These are phyloP conservation scores for Antheraea assamensis DNA, from an alignment of 2,888 invertebrate genomes.

Conservation along the genomic window DNA sequence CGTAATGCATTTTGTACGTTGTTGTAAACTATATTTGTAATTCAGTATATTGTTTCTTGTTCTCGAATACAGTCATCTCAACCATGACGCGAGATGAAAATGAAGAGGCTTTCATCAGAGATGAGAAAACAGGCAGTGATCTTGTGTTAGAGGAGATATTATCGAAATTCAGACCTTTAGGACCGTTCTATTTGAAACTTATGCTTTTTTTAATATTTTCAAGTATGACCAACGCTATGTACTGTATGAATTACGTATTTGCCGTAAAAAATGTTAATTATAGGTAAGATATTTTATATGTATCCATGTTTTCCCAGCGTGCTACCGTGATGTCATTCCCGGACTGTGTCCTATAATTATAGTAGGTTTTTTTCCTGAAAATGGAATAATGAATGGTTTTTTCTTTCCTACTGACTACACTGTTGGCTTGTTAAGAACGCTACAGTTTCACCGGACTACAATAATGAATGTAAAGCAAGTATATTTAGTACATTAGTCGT, in stretches of 20 bases:
- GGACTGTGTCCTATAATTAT: too few relatives aligned
- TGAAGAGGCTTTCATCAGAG: constrained; percentile 44
- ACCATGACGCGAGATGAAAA: constrained; percentile 1
- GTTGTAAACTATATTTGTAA: background rate
- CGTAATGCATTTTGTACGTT: too few relatives aligned
- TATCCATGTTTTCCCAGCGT: too few relatives aligned
- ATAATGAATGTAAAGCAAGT: too few relatives aligned
- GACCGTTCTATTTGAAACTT: constrained; percentile 33
- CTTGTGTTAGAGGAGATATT: constrained; percentile 32
- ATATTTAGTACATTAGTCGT: too few relatives aligned
- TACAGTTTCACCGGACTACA: too few relatives aligned
- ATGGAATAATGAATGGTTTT: too few relatives aligned
- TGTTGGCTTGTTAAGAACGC: too few relatives aligned
- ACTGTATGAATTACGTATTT: constrained; percentile 84
- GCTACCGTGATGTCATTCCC: too few relatives aligned
- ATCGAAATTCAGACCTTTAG: constrained; percentile 32
- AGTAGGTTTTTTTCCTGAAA: too few relatives aligned
- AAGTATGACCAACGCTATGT: constrained; percentile 79
- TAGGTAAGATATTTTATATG: constrained; percentile 44
- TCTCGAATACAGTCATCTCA: background rate
- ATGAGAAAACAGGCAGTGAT: constrained; percentile 22
- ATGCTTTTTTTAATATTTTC: constrained; percentile 34
- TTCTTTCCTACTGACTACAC: too few relatives aligned
- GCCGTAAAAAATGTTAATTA: constrained; percentile 83
- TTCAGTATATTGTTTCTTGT: background rate